Base-by-base conservation (phyloP, 2,888 invertebrate species). In the Petrolisthes manimaculis region DNA sequence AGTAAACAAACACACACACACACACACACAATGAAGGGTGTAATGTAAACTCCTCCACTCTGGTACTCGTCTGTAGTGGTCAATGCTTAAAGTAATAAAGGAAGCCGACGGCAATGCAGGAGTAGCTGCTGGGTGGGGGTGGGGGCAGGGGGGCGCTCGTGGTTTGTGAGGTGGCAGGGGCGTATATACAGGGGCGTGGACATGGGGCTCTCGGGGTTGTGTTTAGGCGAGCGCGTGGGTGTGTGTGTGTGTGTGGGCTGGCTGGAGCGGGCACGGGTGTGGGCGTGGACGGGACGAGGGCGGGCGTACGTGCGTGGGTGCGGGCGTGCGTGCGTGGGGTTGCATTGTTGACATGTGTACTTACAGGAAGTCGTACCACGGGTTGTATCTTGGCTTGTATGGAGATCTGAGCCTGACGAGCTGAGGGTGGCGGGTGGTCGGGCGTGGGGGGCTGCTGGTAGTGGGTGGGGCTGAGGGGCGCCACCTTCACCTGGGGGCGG, bases 381-480 rank as follows among this genome's bases (percentile, higher is more conserved):
- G 97, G 97, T 92, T 97, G 95, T 92, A 98, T 97, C 93, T 97
- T 95, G 93, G 97, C 96, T 92, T 97, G 96, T 92, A 98, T 98
- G 92, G 96, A 96, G 93, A 95, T 95, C 93, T 97, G 96, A 0
- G 98, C 98, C 92, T 97, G 97, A 92, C 95, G 95, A 4, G 98
- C 97, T 12, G 97, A 96, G 0, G 98, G 98, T 1, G 98, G 98
- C 4, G 98, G 97, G 93, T 97, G 97, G 92, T 98, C 97, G 0
- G 98, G 98, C 14, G 98, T 98, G 12, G 98, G 97, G 14, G 98
- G 97, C 93, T 98, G 97, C 84, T 95, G 95, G 92, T 97, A 97
- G 93, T 97, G 96, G 81, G 97, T 97, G 37, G 98, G 98, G 92
- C 97, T 97, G 92, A 96, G 94, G 0, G 98, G 98, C 75, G 54